Conservation (phyloP, 2,113 vertebrate species). For the Centropristis striata region DNA sequence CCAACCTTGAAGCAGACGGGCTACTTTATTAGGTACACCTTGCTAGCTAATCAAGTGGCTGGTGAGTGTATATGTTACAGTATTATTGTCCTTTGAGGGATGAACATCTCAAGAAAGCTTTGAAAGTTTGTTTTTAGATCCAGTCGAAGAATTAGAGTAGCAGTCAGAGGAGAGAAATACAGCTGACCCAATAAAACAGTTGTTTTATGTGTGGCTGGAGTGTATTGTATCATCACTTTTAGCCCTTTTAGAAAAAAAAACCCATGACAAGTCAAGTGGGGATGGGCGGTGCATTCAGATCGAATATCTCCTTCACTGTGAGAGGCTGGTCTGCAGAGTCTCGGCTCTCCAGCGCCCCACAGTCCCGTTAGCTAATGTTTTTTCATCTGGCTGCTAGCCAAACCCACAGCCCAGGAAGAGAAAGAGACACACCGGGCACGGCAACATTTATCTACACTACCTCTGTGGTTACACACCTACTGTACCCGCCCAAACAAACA, state of each 20-base stretch:
- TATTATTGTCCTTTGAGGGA: neutral
- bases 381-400: constrained; percentile 24
- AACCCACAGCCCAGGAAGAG: constrained; percentile 40
- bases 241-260: neutral
- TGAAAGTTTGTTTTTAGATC: too few relatives aligned
- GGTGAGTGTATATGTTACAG: neutral
- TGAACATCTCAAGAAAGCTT: neutral
- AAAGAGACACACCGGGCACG: constrained; percentile 13
- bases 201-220: neutral
- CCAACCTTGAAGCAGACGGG: too few relatives aligned
- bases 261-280: neutral
- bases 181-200: neutral
- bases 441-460: constrained; percentile 7
- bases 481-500: constrained; percentile 23
- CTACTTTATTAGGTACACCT: too few relatives aligned
- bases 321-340: constrained; percentile 4
- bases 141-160: too few relatives aligned
- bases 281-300: constrained; percentile 9
- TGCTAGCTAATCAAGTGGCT: too few relatives aligned
- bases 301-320: neutral
- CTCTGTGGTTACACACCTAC: constrained; percentile 30
- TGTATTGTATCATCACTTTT: constrained; percentile 14
- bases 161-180: neutral
- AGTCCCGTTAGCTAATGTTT: constrained; percentile 28
- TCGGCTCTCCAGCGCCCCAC: constrained; percentile 19